Base-by-base conservation (phyloP, 2,888 invertebrate genomes). In the Hedychridium roseum region DNA sequence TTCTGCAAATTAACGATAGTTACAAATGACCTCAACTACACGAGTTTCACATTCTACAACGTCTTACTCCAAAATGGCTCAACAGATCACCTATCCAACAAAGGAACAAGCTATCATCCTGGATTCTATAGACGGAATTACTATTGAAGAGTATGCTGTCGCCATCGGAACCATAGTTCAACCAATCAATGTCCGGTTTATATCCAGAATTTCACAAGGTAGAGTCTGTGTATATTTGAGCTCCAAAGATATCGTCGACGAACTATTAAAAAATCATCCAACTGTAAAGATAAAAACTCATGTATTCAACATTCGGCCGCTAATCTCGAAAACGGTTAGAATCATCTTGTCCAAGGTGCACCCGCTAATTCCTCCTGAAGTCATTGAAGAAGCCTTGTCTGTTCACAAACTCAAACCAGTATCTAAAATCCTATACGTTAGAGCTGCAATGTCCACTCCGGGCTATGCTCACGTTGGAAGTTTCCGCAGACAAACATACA, bases 331-430 rank as follows among this genome's bases (percentile, higher is more conserved):
- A 7, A 34, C 42, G 15, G 50, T 48, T 16, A 20, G 54, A 15
- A 43, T 55, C 14, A 40, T 54, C 4, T 7, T 54, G 6, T 54
- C 47, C 2, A 54, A 54, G 26, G 44, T 54, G 2, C 21, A 12
- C 4, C 54, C 48, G 15, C 27, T 48, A 6, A 50, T 54, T 1
- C 46, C 54, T 2, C 37, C 43, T 38, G 36, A 6, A 3, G 6
- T 7, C 3, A 35, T 49, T 4, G 46, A 43, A n/a, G 26, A 42
- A 3, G 1, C 30, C n/a, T 30, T 46, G 4, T 14, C 7, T 16
- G 20, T 39, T 6, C 34, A 23, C 3, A 27, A 32, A 1, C 40
- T 53, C 6, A 23, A 42, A 28, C 21, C 11, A 4, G 21, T 15
- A n/a, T 54, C 54, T 2, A 9, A 21, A 5, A 38, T 49, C 1